Conservation (phyloP, 2,888 invertebrate genomes). For the Hemithea aestivaria region DNA sequence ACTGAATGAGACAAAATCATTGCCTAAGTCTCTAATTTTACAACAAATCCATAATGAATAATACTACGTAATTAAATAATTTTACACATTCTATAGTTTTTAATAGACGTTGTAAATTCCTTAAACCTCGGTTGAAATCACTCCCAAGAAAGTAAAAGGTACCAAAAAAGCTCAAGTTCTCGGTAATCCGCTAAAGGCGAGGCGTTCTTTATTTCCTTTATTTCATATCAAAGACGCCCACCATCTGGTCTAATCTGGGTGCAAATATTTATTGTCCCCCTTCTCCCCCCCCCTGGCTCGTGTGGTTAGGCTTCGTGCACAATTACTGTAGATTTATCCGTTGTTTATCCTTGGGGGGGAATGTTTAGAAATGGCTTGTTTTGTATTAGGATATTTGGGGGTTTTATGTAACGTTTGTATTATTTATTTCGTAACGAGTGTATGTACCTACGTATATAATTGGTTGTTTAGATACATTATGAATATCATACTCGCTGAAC, state of each 20-base stretch:
- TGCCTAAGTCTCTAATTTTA: too few species aligned
- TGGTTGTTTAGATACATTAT: too few species aligned
- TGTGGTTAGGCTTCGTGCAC: slow-evolving; percentile 24
- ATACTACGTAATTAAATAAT: too few species aligned
- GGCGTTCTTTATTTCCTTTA: slow-evolving; percentile 28
- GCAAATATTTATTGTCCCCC: slow-evolving; percentile 56
- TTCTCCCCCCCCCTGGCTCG: slow-evolving; percentile 2
- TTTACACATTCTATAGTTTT: too few species aligned
- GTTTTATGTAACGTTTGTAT: background rate
- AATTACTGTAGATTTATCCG: slow-evolving; percentile 24
- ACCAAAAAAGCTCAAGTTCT: slow-evolving; percentile 17
- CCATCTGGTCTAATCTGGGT: slow-evolving; percentile 54
- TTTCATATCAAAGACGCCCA: slow-evolving; percentile 41
- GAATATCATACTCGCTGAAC: too few species aligned
- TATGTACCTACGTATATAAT: too few species aligned
- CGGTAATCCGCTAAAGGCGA: slow-evolving; percentile 32
- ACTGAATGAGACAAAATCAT: too few species aligned
- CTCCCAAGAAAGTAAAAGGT: slow-evolving; percentile 10
- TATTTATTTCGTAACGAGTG: too few species aligned
- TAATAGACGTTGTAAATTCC: too few species aligned
- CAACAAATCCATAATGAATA: too few species aligned
- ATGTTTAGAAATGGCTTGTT: slow-evolving; percentile 12
- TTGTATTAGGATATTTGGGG: slow-evolving; percentile 2
- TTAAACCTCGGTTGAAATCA: background rate
- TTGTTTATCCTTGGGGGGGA: slow-evolving; percentile 14